A percentile compares a stretch with the other conserved stretches of the same genome.
These are phyloP conservation scores for Chauna torquata DNA, from an alignment of 2,113 vertebrate genomes.

Conservation along the genomic window DNA sequence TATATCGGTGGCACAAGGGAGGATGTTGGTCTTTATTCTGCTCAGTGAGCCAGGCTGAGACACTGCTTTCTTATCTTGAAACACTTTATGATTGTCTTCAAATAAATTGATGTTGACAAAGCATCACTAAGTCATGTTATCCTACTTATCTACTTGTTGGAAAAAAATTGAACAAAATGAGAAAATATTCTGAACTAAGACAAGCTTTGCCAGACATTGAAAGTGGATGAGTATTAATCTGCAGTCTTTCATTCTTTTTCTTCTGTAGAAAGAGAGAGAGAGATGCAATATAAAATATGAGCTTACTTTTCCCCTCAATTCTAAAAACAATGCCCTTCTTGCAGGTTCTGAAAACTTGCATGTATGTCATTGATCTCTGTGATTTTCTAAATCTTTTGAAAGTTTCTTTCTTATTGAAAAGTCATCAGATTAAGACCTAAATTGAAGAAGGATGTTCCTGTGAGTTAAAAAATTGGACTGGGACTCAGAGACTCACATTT, in stretches of 20 bases:
- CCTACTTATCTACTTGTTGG: neutral
- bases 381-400: neutral
- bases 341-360: neutral
- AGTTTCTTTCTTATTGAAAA: neutral
- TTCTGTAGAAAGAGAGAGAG: neutral
- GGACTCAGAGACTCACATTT: neutral
- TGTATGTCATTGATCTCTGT: neutral
- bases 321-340: neutral
- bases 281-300: neutral
- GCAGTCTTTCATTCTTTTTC: neutral
- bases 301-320: neutral
- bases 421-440: conserved; percentile 11
- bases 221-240: neutral
- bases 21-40: neutral
- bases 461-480: neutral
- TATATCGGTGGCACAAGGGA: neutral
- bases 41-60: neutral
- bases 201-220: neutral
- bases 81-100: conserved; percentile 21
- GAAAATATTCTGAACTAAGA: neutral
- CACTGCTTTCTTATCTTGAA: neutral
- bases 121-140: conserved; percentile 8
- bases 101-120: conserved; percentile 24
- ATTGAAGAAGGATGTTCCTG: conserved; percentile 14
- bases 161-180: neutral